Conservation (phyloP, 1,140 invertebrate species). For the Bombus affinis region DNA sequence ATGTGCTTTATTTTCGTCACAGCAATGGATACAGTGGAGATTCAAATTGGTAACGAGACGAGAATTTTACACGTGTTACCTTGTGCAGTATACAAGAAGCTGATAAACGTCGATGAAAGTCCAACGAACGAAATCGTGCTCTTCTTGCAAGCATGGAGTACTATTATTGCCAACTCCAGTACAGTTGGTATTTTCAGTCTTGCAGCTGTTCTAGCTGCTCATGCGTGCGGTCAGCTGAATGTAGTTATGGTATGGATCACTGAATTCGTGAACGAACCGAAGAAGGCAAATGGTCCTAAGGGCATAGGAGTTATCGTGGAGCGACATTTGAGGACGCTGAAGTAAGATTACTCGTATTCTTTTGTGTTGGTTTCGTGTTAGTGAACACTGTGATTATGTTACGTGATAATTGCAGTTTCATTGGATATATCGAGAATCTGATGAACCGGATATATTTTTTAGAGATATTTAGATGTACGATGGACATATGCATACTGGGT, state of each 20-base stretch:
- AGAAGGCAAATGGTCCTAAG: not conserved
- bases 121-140: conserved; percentile 52
- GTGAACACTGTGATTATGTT: not conserved
- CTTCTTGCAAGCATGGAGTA: conserved; percentile 7
- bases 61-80: conserved; percentile 10
- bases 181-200: conserved; percentile 41
- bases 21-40: not conserved
- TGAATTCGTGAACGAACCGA: conserved; percentile 6
- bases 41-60: not conserved
- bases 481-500: conserved; percentile 65
- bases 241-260: conserved; percentile 44
- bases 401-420: conserved; percentile 58
- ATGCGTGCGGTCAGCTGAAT: conserved; percentile 53
- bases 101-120: conserved; percentile 20
- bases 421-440: conserved; percentile 56
- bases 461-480: conserved; percentile 63
- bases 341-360: not conserved
- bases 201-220: conserved; percentile 48
- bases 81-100: conserved; percentile 34
- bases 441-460: conserved; percentile 63
- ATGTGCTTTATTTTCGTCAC: conserved; percentile 27
- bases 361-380: not conserved
- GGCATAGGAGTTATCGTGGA: conserved; percentile 49
- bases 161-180: conserved; percentile 40
- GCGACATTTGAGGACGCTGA: conserved; percentile 54